Base-by-base conservation (phyloP, 2,113 vertebrate species). In the Pyxicephalus adspersus region DNA sequence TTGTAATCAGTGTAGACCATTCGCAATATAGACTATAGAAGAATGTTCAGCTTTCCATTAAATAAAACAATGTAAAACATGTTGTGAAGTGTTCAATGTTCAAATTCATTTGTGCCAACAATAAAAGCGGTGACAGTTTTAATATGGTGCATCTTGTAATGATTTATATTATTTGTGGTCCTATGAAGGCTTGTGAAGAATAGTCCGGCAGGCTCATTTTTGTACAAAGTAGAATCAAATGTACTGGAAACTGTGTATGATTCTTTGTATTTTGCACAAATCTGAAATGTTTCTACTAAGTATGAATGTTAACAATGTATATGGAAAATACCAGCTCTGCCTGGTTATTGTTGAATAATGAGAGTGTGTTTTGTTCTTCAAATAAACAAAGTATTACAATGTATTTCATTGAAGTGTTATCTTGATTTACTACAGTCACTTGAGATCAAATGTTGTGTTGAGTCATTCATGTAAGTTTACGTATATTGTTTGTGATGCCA, bases 311-410 rank as follows among this genome's bases (percentile, higher is more conserved):
- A 90, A 86, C 0, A 82, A 87, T 83, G 90, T 86, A 84, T 89
- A 91, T 90, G 87, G 84, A 83, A 90, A 83, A 87, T 87, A 86
- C 88, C 88, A 87, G 86, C 83, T 1, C 83, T 90, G 22, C 84
- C 89, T 84, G 88, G 88, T 86, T 88, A 86, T 84, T 88, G 85
- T 90, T 84, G 83, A 86, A 80, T 83, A 87, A 92, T 87, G 88
- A 89, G 89, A 90, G 90, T 92, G 89, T 92, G 91, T 93, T 87
- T 86, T 84, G 91, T 88, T 90, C 90, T 91, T 93, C 90, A 88
- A 94, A 91, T 93, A 94, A 93, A 90, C 87, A 87, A 87, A 90
- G 84, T 73, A 84, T 87, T 89, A 87, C 90, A 82, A 81, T 83
- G 87, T 57, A 80, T 83, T 45, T 23, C 75, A 58, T 87, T 79